Conservation (phyloP, 2,797 vertebrate species). For the Notamacropus eugenii region DNA sequence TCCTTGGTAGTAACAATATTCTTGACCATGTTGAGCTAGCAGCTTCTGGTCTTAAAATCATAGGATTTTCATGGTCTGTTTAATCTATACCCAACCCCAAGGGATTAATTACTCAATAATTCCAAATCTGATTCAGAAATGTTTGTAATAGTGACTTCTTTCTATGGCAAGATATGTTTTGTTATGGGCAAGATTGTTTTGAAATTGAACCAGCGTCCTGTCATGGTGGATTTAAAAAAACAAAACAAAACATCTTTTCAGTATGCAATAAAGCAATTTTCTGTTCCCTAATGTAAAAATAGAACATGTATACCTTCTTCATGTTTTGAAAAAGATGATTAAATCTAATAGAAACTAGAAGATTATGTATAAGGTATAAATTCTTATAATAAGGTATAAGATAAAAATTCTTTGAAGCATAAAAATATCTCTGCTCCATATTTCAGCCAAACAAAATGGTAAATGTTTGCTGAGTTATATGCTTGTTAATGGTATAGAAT, state of each 20-base stretch:
- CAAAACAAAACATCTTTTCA: not conserved
- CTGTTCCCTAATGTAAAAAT: conserved; percentile 40
- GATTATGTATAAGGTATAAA: conserved; percentile 1
- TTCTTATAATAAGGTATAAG: not conserved
- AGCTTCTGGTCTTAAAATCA: conserved; percentile 25
- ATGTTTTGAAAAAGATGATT: conserved; percentile 16
- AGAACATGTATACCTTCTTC: conserved; percentile 29
- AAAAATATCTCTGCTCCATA: not conserved
- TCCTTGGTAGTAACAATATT: not conserved
- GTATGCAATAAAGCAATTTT: not conserved
- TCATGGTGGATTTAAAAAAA: not conserved
- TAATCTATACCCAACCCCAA: conserved; percentile 8
- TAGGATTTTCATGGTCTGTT: not conserved
- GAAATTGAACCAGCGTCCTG: conserved; percentile 19
- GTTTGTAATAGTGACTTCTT: conserved; percentile 22
- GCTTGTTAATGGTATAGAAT: not conserved
- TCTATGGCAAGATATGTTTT: not conserved
- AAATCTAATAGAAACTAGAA: not conserved
- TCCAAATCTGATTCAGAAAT: not conserved
- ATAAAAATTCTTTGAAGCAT: conserved; percentile 6
- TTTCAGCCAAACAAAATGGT: not conserved
- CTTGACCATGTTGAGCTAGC: not conserved
- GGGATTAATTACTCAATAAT: not conserved
- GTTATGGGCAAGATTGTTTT: not conserved
- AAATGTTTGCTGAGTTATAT: not conserved